Evolutionary conservation across 2,113 vertebrate genomes (phyloP).

Genomic region (Anarrhichthys ocellatus): DNA sequence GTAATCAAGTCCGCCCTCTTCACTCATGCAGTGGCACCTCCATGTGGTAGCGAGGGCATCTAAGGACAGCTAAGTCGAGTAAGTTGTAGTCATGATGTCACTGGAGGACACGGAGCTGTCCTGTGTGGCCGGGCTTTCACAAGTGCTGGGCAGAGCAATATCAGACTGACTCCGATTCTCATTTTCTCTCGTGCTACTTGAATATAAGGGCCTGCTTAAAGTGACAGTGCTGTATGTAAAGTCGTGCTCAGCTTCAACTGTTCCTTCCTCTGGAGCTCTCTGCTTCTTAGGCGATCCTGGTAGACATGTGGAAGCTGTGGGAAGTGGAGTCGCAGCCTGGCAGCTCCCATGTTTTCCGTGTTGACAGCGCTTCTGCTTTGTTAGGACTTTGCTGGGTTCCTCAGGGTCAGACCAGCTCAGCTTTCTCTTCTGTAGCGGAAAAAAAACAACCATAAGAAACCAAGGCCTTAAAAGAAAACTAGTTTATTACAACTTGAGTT

Average conservation of each 20-base stretch:
- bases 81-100: slow-evolving; percentile 53
- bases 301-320: slow-evolving; percentile 22
- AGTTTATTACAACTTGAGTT: not conserved
- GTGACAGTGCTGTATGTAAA: slow-evolving; percentile 43
- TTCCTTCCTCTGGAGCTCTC: slow-evolving; percentile 5
- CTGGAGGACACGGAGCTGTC: slow-evolving; percentile 77
- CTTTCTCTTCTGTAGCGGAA: slow-evolving; percentile 78
- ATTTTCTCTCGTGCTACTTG: slow-evolving; percentile 24
- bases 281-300: slow-evolving; percentile 23
- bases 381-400: slow-evolving; percentile 19
- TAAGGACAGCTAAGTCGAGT: slow-evolving; percentile 48
- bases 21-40: slow-evolving; percentile 55
- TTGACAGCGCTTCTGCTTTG: slow-evolving; percentile 41
- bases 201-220: slow-evolving; percentile 27
- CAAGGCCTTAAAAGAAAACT: not conserved
- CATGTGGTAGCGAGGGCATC: slow-evolving; percentile 31
- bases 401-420: slow-evolving; percentile 73
- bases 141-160: slow-evolving; percentile 34
- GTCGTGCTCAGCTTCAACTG: slow-evolving; percentile 4
- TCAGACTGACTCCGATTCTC: slow-evolving; percentile 23
- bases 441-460: slow-evolving; percentile 23
- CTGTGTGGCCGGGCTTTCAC: slow-evolving; percentile 69
- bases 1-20: slow-evolving; percentile 48
- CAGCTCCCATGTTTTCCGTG: slow-evolving; percentile 6
- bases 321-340: slow-evolving; percentile 18